A percentile compares a stretch with the other conserved stretches of the same genome.
These are phyloP conservation scores for Crenichthys baileyi DNA, from an alignment of 2,797 vertebrate species.

Conservation along the genomic window DNA sequence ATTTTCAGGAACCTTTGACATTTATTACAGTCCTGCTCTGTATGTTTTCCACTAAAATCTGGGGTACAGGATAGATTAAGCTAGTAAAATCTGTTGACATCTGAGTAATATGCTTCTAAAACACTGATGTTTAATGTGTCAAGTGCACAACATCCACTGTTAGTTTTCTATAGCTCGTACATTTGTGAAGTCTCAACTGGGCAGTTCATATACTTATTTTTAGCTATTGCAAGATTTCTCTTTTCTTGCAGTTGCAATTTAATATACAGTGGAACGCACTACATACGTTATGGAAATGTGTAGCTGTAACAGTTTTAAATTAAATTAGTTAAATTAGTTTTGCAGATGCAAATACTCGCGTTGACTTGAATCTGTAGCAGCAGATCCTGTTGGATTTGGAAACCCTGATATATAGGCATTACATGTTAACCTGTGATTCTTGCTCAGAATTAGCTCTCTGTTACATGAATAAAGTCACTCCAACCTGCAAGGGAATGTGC, in stretches of 20 bases:
- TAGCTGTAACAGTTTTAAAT: no score
- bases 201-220: background rate
- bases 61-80: background rate
- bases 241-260: background rate
- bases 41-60: background rate
- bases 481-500: background rate
- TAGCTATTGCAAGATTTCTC: background rate
- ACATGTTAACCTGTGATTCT: no score
- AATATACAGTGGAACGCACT: no score
- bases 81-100: background rate
- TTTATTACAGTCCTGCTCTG: background rate
- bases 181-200: background rate
- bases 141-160: background rate
- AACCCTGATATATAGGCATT: no score
- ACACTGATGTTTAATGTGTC: background rate
- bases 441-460: no score
- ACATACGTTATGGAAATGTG: no score
- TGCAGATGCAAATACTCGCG: no score
- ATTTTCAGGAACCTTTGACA: background rate
- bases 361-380: no score
- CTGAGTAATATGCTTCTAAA: background rate
- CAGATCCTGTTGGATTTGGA: no score
- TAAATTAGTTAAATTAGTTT: no score
- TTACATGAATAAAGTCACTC: no score
- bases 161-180: background rate